Conservation (phyloP, 1,140 invertebrate species). For the Lanistes nyassanus region DNA sequence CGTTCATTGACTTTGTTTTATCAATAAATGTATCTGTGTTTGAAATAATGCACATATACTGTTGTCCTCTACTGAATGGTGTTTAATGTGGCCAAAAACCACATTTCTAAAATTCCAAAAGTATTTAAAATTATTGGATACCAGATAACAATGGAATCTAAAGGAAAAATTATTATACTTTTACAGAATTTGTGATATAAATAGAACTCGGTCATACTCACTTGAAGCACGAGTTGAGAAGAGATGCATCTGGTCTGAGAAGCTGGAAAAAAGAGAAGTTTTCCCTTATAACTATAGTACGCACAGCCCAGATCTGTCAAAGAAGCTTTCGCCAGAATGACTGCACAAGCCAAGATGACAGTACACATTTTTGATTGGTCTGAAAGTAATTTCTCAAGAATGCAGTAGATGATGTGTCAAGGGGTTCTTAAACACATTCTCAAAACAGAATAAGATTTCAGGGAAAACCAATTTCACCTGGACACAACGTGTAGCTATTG, state of each 20-base stretch:
- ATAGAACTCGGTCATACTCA: slow-evolving; percentile 37
- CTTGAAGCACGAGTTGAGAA: slow-evolving; percentile 55
- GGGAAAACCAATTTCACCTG: slow-evolving; percentile 71
- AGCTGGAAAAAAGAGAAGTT: slow-evolving; percentile 38
- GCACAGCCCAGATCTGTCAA: not conserved
- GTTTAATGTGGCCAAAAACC: no score
- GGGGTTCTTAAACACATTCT: no score
- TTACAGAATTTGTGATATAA: not conserved
- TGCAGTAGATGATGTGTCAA: no score
- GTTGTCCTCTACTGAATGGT: no score
- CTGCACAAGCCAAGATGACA: not conserved
- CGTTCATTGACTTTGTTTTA: no score
- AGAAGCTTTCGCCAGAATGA: not conserved
- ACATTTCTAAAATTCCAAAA: no score
- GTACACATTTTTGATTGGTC: no score
- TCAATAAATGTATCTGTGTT: no score
- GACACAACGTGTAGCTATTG: slow-evolving; percentile 91
- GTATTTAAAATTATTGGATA: no score
- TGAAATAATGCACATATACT: no score
- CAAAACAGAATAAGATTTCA: not conserved
- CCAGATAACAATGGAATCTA: no score
- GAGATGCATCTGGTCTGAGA: slow-evolving; percentile 48
- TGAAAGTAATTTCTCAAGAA: no score
- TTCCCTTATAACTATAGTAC: not conserved
- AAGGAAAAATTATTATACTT: not conserved